Conservation (phyloP, 2,113 vertebrate species). For the Lampris incognitus region DNA sequence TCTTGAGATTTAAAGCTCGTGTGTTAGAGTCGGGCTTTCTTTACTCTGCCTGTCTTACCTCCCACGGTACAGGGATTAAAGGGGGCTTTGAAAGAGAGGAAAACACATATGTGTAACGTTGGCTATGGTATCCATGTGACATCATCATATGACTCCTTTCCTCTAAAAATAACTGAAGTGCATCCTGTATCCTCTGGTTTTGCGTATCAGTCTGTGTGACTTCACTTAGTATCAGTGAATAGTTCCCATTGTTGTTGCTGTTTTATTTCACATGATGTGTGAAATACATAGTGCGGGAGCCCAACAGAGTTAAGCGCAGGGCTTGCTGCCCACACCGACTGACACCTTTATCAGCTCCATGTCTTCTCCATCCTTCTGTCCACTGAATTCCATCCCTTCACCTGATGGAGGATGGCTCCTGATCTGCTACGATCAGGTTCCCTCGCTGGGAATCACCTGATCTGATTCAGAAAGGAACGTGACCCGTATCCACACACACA, state of each 20-base stretch:
- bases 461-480: conserved; percentile 77
- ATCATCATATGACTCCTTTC: conserved; percentile 43
- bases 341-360: conserved; percentile 61
- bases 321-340: conserved; percentile 47
- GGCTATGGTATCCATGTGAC: conserved; percentile 54
- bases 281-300: conserved; percentile 12
- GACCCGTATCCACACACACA: conserved; percentile 60
- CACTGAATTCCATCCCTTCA: conserved; percentile 48
- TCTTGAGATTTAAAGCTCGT: neutral
- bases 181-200: neutral
- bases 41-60: no score
- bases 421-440: conserved; percentile 64
- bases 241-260: conserved; percentile 43
- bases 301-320: conserved; percentile 43
- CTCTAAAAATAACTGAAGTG: conserved; percentile 8
- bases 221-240: conserved; percentile 23
- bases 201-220: conserved; percentile 1
- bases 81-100: no score
- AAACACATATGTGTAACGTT: neutral
- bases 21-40: conserved; percentile 3
- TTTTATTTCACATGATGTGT: conserved; percentile 36
- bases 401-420: conserved; percentile 46
- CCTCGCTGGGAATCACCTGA: conserved; percentile 64
- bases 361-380: conserved; percentile 51
- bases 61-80: no score